phyloP scores from a whole-genome alignment of 2,113 vertebrate species.

The Thinocorus orbignyianus region DNA sequence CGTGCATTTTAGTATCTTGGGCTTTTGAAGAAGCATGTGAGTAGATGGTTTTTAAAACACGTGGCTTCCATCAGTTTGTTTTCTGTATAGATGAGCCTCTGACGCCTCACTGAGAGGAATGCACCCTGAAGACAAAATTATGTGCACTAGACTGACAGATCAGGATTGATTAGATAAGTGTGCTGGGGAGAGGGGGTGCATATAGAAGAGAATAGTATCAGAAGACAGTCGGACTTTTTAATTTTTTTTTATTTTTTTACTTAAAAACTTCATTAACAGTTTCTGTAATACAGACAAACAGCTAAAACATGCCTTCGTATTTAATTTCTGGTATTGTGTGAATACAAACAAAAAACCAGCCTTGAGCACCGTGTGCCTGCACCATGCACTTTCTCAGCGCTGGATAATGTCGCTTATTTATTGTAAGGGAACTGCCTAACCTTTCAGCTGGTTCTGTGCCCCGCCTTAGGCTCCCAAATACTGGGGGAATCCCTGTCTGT shows the following conservation, averaged over 20 bases:
- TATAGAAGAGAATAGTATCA: neutral
- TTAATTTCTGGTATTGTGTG: neutral
- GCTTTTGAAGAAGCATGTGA: neutral
- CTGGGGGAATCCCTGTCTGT: neutral
- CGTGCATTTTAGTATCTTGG: neutral
- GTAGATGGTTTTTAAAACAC: neutral
- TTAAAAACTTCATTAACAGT: neutral
- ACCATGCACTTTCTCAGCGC: neutral
- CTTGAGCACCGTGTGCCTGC: neutral
- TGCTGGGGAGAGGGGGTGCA: neutral
- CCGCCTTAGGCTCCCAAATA: neutral
- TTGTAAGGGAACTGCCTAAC: neutral
- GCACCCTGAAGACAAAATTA: constrained; percentile 22
- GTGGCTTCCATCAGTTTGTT: neutral
- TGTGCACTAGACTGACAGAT: neutral
- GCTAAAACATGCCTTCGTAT: neutral
- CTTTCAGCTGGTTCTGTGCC: neutral
- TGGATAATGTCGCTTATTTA: neutral
- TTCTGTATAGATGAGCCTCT: neutral
- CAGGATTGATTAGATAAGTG: constrained; percentile 25
- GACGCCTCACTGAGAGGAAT: neutral
- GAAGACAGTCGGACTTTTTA: neutral
- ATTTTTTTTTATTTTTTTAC: neutral
- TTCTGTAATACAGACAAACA: neutral
- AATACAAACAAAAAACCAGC: neutral